phyloP scores from a whole-genome alignment of 2,113 vertebrate genomes.

The Coregonus clupeaformis region DNA sequence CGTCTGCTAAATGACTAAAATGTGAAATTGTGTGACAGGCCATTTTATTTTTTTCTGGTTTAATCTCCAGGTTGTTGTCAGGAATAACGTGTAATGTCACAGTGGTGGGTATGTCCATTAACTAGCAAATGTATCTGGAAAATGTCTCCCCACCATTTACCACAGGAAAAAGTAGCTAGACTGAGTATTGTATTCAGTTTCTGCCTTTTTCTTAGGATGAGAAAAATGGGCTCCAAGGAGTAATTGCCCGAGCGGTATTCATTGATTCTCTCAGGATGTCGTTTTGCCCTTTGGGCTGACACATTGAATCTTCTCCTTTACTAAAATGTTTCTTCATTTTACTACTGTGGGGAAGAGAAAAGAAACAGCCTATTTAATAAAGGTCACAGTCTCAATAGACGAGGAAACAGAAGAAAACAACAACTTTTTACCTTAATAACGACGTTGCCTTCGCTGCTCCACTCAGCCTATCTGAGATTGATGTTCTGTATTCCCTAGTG shows the following conservation, averaged over 20 bases:
- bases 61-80: background rate
- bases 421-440: too few species aligned
- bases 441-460: too few species aligned
- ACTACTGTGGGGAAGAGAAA: background rate
- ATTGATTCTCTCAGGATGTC: background rate
- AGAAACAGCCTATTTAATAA: too few species aligned
- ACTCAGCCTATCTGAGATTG: too few species aligned
- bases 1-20: too few species aligned
- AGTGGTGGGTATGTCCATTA: background rate
- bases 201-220: background rate
- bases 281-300: background rate
- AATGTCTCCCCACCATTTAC: background rate
- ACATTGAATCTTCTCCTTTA: background rate
- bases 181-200: background rate
- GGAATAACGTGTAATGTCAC: background rate
- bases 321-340: background rate
- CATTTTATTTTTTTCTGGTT: background rate
- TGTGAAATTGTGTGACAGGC: background rate
- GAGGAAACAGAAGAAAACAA: too few species aligned
- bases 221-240: background rate
- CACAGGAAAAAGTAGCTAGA: background rate
- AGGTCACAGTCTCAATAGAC: too few species aligned
- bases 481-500: too few species aligned
- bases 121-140: background rate
- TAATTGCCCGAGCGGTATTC: background rate